Percentiles rank a stretch among this genome's conserved stretches.
Conservation (phyloP, 2,113 vertebrate species). For the Aleadryas rufinucha region DNA sequence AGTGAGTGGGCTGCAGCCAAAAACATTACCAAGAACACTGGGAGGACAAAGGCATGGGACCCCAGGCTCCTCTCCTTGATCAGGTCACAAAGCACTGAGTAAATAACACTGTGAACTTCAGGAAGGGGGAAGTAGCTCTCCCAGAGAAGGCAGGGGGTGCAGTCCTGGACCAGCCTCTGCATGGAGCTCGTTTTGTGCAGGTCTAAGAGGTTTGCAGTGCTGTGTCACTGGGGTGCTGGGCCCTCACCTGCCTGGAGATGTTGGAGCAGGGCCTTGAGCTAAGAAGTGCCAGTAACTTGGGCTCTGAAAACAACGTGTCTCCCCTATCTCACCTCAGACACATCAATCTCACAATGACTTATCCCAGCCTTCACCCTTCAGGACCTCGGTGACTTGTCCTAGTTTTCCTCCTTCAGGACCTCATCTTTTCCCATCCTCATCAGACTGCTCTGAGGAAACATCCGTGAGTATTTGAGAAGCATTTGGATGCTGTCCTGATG, state of each 20-base stretch:
- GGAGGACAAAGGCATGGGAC: not conserved
- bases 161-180: not conserved
- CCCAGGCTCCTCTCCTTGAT: not conserved
- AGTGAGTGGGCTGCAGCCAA: not conserved
- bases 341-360: not conserved
- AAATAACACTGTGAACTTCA: not conserved
- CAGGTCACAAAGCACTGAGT: not conserved
- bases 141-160: not conserved
- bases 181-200: not conserved
- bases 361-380: not conserved
- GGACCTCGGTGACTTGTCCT: not conserved
- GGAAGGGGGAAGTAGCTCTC: not conserved
- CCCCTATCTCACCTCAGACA: rapidly evolving
- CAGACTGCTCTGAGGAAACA: not conserved
- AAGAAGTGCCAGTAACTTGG: not conserved
- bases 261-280: not conserved
- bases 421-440: not conserved
- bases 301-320: not conserved
- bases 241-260: not conserved
- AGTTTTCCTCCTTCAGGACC: not conserved
- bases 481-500: not conserved
- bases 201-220: not conserved
- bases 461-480: not conserved
- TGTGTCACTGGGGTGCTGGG: not conserved
- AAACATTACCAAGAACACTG: not conserved